Evolutionary conservation across 1,140 invertebrate species (phyloP), one percentile per base, ranked within the genome.

Genomic region (Parapsyche elsis): DNA sequence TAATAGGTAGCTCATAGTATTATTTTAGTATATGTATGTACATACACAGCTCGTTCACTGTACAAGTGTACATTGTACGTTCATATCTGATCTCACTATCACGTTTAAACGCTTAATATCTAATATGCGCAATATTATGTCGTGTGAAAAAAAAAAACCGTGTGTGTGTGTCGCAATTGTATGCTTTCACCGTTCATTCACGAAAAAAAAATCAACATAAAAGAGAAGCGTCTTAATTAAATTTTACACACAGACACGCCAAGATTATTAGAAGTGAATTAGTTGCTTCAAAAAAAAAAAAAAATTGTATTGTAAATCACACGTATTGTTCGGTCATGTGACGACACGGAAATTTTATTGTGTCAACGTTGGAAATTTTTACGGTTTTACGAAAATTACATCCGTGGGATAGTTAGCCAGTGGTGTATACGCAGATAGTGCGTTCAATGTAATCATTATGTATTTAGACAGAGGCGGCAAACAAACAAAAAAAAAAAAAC

Each of bases 321-420:
- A 71, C 23, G 67, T 44, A 71, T 71, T 71, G 67, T 71, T 61
- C 57, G 57, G 57, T 61, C 9, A 61, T 53, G 49, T 19, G 49
- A n/a, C 57, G 21, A 19, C 21, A 9, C 16, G 57, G 16, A 61
- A 19, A 9, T 61, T 14, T n/a, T 53, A n/a, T 53, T 53, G 49
- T 61, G 16, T 61, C 21, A 19, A 19, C n/a, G 1, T 9, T 19
- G 21, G 16, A 21, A 61, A 61, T 61, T 61, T 61, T 21, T 61
- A 61, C 57, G 57, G 21, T 19, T 61, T 61, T 61, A 61, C 57
- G 57, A 19, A 19, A 61, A 16, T 16, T 61, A 61, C 57, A 5
- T 19, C 16, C 57, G 57, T 61, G 57, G 21, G 57, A 61, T 16
- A 61, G 57, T 61, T 19, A 7, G 30, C 7, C 30, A 7, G 30